A percentile compares a stretch with the other conserved stretches of the same genome.
These are phyloP conservation scores for Montipora capitata DNA, from an alignment of 92 coral and sea anemone species.

Conservation along the genomic window DNA sequence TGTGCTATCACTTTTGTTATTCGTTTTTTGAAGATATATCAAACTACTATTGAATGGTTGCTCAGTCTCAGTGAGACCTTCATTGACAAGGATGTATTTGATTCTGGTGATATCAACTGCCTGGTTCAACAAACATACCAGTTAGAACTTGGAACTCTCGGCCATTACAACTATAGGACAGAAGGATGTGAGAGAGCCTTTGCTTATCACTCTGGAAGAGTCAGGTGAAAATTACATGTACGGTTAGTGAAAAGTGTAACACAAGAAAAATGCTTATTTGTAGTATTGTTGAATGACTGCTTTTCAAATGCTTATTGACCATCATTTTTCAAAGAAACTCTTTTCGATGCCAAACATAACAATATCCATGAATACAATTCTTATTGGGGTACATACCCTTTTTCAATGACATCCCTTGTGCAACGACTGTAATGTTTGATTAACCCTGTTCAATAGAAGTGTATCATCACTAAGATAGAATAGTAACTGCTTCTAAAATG, in stretches of 20 bases:
- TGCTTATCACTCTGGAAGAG: slow-evolving; percentile 63
- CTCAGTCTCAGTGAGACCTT: slow-evolving; percentile 29
- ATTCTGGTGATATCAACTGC: slow-evolving; percentile 33
- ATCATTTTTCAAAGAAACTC: background rate
- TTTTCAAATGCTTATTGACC: background rate
- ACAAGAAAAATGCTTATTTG: background rate
- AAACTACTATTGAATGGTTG: slow-evolving; percentile 1
- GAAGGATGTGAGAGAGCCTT: background rate
- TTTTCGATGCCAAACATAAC: background rate
- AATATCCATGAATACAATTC: background rate
- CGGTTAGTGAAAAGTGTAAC: background rate
- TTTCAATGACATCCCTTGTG: slow-evolving; percentile 36
- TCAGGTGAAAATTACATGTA: slow-evolving; percentile 53
- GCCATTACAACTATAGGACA: background rate
- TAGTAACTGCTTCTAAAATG: too few species aligned
- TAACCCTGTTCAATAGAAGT: too few species aligned
- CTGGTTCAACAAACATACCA: slow-evolving; percentile 39
- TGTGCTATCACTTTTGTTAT: too few species aligned
- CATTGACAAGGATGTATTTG: background rate
- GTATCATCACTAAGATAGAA: too few species aligned
- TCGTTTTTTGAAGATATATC: too few species aligned
- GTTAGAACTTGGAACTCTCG: background rate
- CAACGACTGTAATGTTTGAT: slow-evolving; percentile 73
- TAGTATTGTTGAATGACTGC: too few species aligned
- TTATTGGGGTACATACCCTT: background rate